Evolutionary conservation across 1,140 invertebrate genomes (phyloP).

Genomic region (Bombyx mori): ASM3026992v2 NC_085111.1:1848001-1848500

Average conservation of each 20-base stretch:
- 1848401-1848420: no score
- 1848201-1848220: conserved; percentile 3
- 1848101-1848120: no score
- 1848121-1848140: neutral
- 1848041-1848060: conserved; percentile 10
- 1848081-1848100: no score
- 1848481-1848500: conserved; percentile 10
- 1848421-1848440: no score
- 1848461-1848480: no score
- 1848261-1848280: conserved; percentile 10
- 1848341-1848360: no score
- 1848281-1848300: conserved; percentile 18
- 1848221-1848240: neutral
- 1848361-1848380: no score
- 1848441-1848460: no score
- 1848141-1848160: conserved; percentile 43
- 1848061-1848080: neutral
- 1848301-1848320: conserved; percentile 19
- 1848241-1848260: conserved; percentile 1
- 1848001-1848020: conserved; percentile 20
- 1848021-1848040: conserved; percentile 9
- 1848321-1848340: no score
- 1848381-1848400: no score
- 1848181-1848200: conserved; percentile 14
- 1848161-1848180: conserved; percentile 38